A percentile compares a stretch with the other conserved stretches of the same genome.
Conservation (phyloP, 2,113 vertebrate genomes). For the Tragulus kanchil region DNA sequence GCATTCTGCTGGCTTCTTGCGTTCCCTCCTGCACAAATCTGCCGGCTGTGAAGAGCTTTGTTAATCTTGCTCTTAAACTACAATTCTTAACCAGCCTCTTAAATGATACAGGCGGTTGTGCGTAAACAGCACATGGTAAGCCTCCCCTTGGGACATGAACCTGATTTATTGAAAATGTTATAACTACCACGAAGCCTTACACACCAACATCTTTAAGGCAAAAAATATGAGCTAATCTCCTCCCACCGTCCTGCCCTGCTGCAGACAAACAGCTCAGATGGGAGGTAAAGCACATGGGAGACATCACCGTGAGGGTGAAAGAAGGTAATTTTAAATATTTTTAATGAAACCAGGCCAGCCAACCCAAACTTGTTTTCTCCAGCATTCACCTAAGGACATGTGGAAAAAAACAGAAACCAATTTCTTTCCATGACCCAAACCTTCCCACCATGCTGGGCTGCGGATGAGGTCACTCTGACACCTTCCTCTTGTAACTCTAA, state of each 20-base stretch:
- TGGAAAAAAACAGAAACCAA: constrained; percentile 54
- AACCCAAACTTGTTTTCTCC: constrained; percentile 77
- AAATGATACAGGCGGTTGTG: constrained; percentile 83
- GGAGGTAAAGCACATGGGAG: constrained; percentile 73
- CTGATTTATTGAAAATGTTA: constrained; percentile 83
- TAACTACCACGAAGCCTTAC: constrained; percentile 77
- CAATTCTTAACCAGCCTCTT: constrained; percentile 78
- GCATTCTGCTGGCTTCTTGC: not conserved
- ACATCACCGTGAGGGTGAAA: constrained; percentile 57
- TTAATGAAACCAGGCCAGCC: constrained; percentile 73
- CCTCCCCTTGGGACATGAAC: constrained; percentile 81
- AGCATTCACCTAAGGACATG: not conserved
- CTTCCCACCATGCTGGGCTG: not conserved
- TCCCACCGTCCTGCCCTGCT: constrained; percentile 69
- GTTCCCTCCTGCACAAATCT: constrained; percentile 48
- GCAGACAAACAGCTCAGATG: constrained; percentile 75
- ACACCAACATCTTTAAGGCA: constrained; percentile 82
- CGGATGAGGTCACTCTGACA: constrained; percentile 83
- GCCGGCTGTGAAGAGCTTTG: constrained; percentile 61
- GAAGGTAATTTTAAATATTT: constrained; percentile 85
- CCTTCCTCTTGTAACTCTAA: constrained; percentile 91
- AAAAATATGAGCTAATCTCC: constrained; percentile 84
- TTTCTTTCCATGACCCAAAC: constrained; percentile 54
- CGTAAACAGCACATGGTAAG: constrained; percentile 80
- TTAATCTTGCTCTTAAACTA: constrained; percentile 74